These are phyloP conservation scores for Buphagus erythrorhynchus DNA, from an alignment of 2,797 vertebrate species.

Conservation along the genomic window DNA sequence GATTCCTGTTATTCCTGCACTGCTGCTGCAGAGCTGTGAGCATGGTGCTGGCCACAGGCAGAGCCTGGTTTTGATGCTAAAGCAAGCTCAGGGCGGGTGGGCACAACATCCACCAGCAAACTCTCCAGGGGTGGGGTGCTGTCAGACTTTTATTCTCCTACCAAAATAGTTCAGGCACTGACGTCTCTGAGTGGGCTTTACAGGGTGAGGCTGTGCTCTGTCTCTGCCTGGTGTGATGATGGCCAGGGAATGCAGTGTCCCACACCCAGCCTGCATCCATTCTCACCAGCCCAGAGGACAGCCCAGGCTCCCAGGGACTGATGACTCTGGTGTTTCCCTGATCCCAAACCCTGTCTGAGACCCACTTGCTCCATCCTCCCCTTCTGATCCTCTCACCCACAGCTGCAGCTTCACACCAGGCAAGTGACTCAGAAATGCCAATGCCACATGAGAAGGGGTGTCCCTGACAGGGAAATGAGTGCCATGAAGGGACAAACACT, in stretches of 20 bases:
- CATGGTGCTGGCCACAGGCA: rapidly evolving
- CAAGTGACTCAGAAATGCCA: background rate
- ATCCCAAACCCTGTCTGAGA: background rate
- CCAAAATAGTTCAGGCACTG: background rate
- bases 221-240: background rate
- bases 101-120: background rate
- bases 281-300: background rate
- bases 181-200: background rate
- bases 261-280: background rate
- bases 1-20: rapidly evolving
- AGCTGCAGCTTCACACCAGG: background rate
- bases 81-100: background rate
- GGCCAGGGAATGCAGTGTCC: background rate
- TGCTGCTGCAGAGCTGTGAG: background rate
- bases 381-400: background rate
- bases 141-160: background rate
- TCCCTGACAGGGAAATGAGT: background rate
- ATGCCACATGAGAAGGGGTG: rapidly evolving
- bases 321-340: background rate
- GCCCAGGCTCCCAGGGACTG: background rate
- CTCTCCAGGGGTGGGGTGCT: background rate
- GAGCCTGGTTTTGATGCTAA: background rate
- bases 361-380: rapidly evolving
- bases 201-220: background rate
- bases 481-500: background rate